Evolutionary conservation across 2,113 vertebrate genomes (phyloP).

Genomic region (Illadopsis cleaveri): DNA sequence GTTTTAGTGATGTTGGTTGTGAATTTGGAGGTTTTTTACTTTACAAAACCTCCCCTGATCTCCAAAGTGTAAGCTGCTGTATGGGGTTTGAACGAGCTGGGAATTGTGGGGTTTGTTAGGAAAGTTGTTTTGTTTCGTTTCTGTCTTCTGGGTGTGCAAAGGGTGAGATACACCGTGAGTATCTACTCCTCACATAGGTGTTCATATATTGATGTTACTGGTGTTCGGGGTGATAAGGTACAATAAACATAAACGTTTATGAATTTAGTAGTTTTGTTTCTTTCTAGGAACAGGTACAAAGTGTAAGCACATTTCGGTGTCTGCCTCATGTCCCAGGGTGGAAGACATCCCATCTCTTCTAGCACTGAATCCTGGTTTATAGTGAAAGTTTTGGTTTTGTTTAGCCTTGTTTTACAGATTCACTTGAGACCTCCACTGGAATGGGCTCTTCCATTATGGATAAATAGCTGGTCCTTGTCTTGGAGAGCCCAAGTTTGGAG

Average conservation of each 20-base stretch:
- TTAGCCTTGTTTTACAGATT: not conserved
- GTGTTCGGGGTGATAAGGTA: not conserved
- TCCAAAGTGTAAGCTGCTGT: not conserved
- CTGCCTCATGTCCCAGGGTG: not conserved
- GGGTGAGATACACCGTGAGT: not conserved
- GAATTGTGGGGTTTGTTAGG: not conserved
- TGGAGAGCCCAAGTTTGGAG: not conserved
- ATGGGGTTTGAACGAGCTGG: not conserved
- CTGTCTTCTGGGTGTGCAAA: not conserved
- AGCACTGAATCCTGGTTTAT: not conserved
- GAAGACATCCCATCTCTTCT: not conserved
- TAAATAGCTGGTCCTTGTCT: not conserved
- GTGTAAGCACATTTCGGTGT: not conserved
- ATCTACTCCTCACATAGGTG: not conserved
- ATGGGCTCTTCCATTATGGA: not conserved
- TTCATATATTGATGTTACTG: not conserved
- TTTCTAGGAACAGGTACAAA: not conserved
- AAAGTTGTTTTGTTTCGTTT: not conserved
- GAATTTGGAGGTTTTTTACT: not conserved
- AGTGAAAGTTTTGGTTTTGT: not conserved
- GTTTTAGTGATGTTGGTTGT: not conserved
- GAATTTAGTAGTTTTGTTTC: not conserved
- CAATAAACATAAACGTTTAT: not conserved
- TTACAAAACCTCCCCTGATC: fast-evolving
- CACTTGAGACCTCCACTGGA: not conserved